Evolutionary conservation across 2,797 vertebrate genomes (phyloP).

Genomic region (Parambassis ranga): DNA sequence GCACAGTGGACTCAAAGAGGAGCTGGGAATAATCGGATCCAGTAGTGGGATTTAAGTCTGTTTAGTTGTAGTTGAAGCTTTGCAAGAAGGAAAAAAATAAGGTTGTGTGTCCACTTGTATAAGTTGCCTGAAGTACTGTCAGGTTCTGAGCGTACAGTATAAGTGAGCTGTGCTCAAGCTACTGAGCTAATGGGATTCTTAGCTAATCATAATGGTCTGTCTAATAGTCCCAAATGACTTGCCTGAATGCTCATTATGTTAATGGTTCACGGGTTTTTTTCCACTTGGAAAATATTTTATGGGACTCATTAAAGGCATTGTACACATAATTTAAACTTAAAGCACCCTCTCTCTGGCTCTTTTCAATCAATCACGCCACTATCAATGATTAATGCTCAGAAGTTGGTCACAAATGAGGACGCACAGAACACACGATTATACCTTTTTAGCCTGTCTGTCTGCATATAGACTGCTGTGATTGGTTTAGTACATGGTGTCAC

Average conservation of each 20-base stretch:
- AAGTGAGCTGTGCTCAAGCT: conserved; percentile 55
- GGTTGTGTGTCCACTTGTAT: conserved; percentile 17
- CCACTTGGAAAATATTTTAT: conserved; percentile 34
- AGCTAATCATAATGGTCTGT: conserved; percentile 61
- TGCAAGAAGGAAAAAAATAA: conserved; percentile 42
- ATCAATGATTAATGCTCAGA: no score
- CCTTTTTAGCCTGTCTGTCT: no score
- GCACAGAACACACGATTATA: no score
- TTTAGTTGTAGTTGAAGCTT: conserved; percentile 44
- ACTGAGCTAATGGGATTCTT: conserved; percentile 64
- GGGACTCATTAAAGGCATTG: conserved; percentile 18
- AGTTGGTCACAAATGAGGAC: no score
- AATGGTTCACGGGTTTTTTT: conserved; percentile 55
- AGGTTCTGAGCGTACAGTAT: conserved; percentile 28
- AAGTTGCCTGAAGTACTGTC: conserved; percentile 33
- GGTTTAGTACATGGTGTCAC: no score
- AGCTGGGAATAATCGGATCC: conserved; percentile 58
- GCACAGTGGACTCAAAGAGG: conserved; percentile 43
- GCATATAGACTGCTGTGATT: no score
- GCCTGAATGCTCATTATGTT: conserved; percentile 62
- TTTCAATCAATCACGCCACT: conserved; percentile 11
- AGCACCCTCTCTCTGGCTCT: neutral
- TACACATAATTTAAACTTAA: conserved; percentile 21
- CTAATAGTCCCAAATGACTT: conserved; percentile 66
- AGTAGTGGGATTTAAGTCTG: conserved; percentile 45